Evolutionary conservation across 2,113 vertebrate genomes (phyloP), one percentile per base, ranked within the genome.

Genomic region (Callaeas wilsoni): DNA sequence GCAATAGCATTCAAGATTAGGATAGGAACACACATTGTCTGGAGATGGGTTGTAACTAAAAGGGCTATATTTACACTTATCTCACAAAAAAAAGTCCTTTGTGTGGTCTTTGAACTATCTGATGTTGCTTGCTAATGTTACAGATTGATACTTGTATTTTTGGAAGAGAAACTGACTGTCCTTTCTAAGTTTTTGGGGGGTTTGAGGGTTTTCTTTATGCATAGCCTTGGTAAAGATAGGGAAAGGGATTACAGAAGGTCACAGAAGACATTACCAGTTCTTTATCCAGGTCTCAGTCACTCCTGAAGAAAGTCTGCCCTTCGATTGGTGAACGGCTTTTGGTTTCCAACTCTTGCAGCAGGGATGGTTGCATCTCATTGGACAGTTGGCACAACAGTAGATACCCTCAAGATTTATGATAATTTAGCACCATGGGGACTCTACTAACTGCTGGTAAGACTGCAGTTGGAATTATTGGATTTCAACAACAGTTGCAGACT

Each of bases 401-500:
- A 86, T 77, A 94, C 47, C 71, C 63, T 95, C 78, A 90, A 93
- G 92, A 89, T 93, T 97, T 93, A 96, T 88, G 94, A 88, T 93
- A 94, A 95, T 96, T 95, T 91, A 94, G 95, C 90, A 97, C 92
- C 93, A 92, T 1, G 8, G 95, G 96, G 92, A 94, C 94, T 62
- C 74, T 94, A 93, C 94, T 95, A 96, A 94, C 75, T 96, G 76
- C 93, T 96, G 26, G 18, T 94, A 96, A 96, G 94, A 92, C 93
- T 92, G 92, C 90, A 96, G 92, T 95, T 95, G 82, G 93, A 97
- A 49, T 95, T 95, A 96, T 74, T 96, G 13, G 82, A 97, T 97
- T 97, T 95, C 93, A 96, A 70, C 94, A 97, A 94, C 71, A 94
- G 91, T 96, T 96, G 93, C 95, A 96, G 95, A 82, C 78, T 88